These are phyloP conservation scores for Urocitellus parryii DNA, from an alignment of 2,113 vertebrate genomes.

Conservation along the genomic window DNA sequence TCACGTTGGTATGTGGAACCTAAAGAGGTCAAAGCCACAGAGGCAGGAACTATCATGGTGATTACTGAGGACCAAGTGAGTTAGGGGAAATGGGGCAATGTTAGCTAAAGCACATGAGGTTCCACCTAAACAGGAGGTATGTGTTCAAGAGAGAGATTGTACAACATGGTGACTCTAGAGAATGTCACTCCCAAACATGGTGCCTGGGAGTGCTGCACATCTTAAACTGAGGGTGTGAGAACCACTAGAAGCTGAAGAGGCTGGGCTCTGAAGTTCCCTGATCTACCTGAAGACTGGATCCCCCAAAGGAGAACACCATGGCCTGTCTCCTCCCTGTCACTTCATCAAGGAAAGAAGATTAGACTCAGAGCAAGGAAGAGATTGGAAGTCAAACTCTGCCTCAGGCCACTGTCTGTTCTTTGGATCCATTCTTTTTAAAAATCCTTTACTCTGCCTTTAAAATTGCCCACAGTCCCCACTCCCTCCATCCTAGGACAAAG, in stretches of 20 bases:
- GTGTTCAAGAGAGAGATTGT: background rate
- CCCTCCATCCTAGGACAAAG: background rate
- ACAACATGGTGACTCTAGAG: background rate
- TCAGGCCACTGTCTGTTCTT: background rate
- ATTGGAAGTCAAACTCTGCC: background rate
- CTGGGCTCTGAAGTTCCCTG: background rate
- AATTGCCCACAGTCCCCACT: background rate
- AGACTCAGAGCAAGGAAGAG: background rate
- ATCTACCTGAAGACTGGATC: background rate
- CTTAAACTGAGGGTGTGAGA: background rate
- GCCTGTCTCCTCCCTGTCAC: background rate
- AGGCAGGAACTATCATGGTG: background rate
- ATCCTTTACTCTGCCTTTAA: background rate
- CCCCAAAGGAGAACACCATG: background rate
- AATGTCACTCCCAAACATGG: background rate
- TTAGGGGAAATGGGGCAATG: background rate
- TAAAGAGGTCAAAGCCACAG: background rate
- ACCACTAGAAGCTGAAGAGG: background rate
- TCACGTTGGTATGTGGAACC: background rate
- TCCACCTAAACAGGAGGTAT: background rate
- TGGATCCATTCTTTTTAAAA: background rate
- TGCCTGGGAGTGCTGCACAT: background rate
- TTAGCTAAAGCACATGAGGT: background rate
- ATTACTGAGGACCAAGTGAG: background rate
- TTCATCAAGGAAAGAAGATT: background rate